phyloP scores from a whole-genome alignment of 2,797 vertebrate species.

The Hipposideros larvatus region DNA sequence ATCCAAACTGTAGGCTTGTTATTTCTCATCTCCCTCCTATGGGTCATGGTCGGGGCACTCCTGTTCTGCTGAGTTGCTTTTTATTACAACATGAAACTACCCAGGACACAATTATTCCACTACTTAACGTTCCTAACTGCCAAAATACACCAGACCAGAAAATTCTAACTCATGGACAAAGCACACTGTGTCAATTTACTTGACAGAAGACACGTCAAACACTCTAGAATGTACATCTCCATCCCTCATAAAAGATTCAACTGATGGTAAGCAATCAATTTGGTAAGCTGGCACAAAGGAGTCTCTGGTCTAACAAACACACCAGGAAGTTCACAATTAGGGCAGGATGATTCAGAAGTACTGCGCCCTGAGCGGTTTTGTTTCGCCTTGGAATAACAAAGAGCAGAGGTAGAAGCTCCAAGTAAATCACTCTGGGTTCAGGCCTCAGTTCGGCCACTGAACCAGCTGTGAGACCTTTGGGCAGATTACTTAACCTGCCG shows the following conservation, averaged over 20 bases:
- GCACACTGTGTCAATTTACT: constrained; percentile 38
- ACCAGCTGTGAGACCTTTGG: not conserved
- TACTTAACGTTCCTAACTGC: constrained; percentile 44
- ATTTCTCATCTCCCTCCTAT: not conserved
- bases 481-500: not conserved
- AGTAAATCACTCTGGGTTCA: not conserved
- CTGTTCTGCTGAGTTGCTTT: constrained; percentile 11
- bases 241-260: constrained; percentile 1
- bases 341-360: not conserved
- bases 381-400: not conserved
- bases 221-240: constrained; percentile 26
- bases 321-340: not conserved
- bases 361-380: not conserved
- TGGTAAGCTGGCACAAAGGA: not conserved
- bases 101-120: not conserved
- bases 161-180: constrained; percentile 58
- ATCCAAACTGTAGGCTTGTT: not conserved
- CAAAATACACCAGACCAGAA: constrained; percentile 55
- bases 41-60: not conserved
- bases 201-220: constrained; percentile 57
- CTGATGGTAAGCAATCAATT: not conserved
- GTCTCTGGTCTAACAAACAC: not conserved
- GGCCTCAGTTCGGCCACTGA: not conserved
- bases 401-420: not conserved
- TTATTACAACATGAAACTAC: not conserved